Conservation (phyloP, 2,888 invertebrate genomes). For the Lordiphosa fenestrarum region DNA sequence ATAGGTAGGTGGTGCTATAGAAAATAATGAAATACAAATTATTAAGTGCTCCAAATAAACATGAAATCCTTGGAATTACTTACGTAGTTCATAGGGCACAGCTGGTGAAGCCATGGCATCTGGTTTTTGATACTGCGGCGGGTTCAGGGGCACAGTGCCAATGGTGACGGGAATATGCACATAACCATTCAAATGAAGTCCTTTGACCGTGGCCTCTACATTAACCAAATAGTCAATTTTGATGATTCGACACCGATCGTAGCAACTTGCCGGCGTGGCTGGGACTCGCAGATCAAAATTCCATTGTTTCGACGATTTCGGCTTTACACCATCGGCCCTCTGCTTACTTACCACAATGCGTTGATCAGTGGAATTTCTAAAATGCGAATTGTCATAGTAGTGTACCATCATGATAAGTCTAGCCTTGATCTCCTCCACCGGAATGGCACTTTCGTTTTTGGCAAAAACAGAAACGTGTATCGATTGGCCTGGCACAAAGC, state of each 20-base stretch:
- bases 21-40: neutral
- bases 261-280: conserved; percentile 76
- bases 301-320: conserved; percentile 56
- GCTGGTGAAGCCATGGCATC: conserved; percentile 5
- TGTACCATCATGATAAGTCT: conserved; percentile 67
- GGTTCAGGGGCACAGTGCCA: conserved; percentile 74
- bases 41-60: too few relatives aligned
- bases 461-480: conserved; percentile 80
- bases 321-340: conserved; percentile 52
- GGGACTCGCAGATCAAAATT: conserved; percentile 68
- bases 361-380: conserved; percentile 50
- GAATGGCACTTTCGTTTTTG: conserved; percentile 82
- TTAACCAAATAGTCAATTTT: conserved; percentile 74
- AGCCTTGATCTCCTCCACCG: conserved; percentile 75
- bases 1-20: conserved; percentile 76
- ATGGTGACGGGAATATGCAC: conserved; percentile 75
- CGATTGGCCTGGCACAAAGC: conserved; percentile 76
- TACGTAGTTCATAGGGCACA: conserved; percentile 43
- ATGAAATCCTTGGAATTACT: neutral
- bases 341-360: conserved; percentile 56
- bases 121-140: conserved; percentile 1
- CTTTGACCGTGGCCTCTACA: conserved; percentile 66
- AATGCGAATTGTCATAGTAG: conserved; percentile 57
- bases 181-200: conserved; percentile 61
- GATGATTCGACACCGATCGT: conserved; percentile 69